These are phyloP conservation scores for Sterrhoptilus dennistouni DNA, from an alignment of 2,113 vertebrate species.

Conservation along the genomic window DNA sequence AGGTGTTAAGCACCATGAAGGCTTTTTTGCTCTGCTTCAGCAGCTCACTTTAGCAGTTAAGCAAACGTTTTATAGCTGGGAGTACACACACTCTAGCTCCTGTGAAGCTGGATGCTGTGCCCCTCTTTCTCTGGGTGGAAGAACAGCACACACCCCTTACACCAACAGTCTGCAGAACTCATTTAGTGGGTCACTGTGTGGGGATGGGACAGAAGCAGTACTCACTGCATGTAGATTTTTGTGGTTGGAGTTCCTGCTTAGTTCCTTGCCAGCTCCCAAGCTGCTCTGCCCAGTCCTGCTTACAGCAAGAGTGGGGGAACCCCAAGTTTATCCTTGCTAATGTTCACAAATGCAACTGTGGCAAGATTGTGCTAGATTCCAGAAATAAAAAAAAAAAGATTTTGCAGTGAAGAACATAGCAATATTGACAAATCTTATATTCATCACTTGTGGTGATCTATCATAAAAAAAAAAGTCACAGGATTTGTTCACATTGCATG, in stretches of 20 bases:
- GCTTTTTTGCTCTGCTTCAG: background rate
- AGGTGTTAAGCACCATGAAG: background rate
- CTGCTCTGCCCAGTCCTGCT: background rate
- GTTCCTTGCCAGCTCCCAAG: background rate
- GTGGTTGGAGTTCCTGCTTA: fast-evolving
- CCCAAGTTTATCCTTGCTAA: background rate
- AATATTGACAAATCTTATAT: background rate
- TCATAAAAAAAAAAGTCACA: background rate
- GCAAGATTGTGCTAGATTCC: background rate
- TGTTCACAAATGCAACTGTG: background rate
- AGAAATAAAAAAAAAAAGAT: background rate
- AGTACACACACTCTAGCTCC: background rate
- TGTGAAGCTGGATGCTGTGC: background rate
- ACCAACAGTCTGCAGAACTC: background rate
- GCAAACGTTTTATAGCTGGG: background rate
- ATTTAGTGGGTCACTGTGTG: background rate
- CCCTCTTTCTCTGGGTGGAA: background rate
- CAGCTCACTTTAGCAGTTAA: background rate
- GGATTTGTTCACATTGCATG: background rate
- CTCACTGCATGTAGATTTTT: background rate
- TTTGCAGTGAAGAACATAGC: background rate
- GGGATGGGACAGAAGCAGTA: background rate
- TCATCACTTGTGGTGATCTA: background rate
- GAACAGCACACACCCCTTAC: background rate
- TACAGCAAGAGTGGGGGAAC: background rate